Percentiles rank a stretch among this genome's conserved stretches.
These are phyloP conservation scores for Chaetophractus vellerosus DNA, from an alignment of 2,797 vertebrate species.

Conservation along the genomic window DNA sequence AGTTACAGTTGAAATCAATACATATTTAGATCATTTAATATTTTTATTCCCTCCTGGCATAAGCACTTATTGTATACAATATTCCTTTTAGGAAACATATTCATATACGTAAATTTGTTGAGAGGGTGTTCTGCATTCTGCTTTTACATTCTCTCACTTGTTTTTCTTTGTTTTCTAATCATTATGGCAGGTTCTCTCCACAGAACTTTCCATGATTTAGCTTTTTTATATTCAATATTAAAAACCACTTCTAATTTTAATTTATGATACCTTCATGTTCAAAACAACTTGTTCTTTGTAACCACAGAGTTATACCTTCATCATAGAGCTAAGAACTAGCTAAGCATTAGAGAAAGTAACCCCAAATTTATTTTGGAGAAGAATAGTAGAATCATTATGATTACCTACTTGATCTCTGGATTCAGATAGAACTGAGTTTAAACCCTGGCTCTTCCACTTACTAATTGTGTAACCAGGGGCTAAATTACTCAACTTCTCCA, in stretches of 20 bases:
- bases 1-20: not conserved
- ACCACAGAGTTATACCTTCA: constrained; percentile 49
- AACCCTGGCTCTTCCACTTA: not conserved
- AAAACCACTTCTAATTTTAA: constrained; percentile 41
- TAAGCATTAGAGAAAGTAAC: constrained; percentile 35
- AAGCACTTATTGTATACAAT: not conserved
- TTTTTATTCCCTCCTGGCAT: not conserved
- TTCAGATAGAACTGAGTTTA: constrained; percentile 48
- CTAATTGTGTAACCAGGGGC: not conserved
- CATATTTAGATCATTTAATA: constrained; percentile 29
- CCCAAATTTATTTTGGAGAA: constrained; percentile 43
- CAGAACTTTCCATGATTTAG: not conserved
- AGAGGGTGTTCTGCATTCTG: not conserved
- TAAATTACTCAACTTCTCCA: constrained; percentile 25
- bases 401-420: constrained; percentile 59
- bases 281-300: constrained; percentile 46
- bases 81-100: constrained; percentile 41
- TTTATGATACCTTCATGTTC: constrained; percentile 63
- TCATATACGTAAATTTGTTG: not conserved
- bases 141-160: constrained; percentile 5
- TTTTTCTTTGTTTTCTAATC: constrained; percentile 49
- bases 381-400: not conserved
- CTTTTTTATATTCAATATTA: not conserved
- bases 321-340: not conserved
- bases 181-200: not conserved